These are phyloP conservation scores for Melanotaenia duboulayi DNA, from an alignment of 2,113 vertebrate species.

Conservation along the genomic window DNA sequence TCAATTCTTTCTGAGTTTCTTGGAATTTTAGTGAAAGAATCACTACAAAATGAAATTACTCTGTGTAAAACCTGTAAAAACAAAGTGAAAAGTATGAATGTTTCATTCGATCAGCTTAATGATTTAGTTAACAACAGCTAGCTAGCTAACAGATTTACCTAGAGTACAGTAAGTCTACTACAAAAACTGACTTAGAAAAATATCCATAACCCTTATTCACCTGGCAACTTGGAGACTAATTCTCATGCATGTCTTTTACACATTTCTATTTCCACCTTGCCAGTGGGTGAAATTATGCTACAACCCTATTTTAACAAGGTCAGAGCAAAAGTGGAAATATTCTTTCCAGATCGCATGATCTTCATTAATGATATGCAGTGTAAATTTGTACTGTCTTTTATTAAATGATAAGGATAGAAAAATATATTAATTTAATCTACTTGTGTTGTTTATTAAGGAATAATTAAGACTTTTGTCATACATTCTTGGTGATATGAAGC, in stretches of 20 bases:
- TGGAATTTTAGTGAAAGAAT: neutral
- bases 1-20: constrained; percentile 9
- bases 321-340: neutral
- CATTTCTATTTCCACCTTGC: constrained; percentile 11
- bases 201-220: constrained; percentile 24
- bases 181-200: neutral
- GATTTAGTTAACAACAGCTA: neutral
- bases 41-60: neutral
- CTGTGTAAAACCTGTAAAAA: neutral
- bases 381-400: constrained; percentile 23
- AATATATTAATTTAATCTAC: constrained; percentile 1
- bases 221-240: neutral
- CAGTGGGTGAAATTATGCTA: constrained; percentile 3
- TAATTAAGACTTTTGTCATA: neutral
- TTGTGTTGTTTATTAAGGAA: constrained; percentile 6
- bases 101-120: neutral
- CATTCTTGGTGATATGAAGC: neutral
- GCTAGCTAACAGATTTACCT: neutral
- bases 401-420: constrained; percentile 3
- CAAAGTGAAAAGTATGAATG: neutral
- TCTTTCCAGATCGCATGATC: constrained; percentile 8
- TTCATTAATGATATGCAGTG: constrained; percentile 21
- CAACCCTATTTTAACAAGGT: neutral
- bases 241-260: neutral
- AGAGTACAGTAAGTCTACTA: neutral